phyloP scores from a whole-genome alignment of 2,888 invertebrate species.

The Diplazon laetatorius region DNA sequence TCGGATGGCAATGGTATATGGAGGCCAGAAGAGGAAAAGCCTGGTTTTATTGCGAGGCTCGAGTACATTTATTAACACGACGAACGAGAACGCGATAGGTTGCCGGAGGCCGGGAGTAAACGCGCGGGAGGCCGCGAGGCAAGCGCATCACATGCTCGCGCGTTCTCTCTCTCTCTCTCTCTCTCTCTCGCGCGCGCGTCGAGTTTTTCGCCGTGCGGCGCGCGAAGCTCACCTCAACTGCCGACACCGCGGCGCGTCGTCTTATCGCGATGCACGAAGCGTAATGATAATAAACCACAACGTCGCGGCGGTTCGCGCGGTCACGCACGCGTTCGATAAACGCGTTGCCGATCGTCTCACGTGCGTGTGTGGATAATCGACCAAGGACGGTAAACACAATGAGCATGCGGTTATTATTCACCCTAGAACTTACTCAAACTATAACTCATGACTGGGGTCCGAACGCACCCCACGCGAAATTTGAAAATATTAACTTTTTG shows the following conservation, averaged over 20 bases:
- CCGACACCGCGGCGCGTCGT: constrained; percentile 62
- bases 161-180: constrained; percentile 27
- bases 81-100: constrained; percentile 50
- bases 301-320: constrained; percentile 30
- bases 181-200: too few relatives aligned
- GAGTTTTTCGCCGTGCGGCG: constrained; percentile 52
- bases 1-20: too few relatives aligned
- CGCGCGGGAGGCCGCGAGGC: constrained; percentile 46
- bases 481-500: too few relatives aligned
- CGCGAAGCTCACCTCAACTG: constrained; percentile 52
- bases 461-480: too few relatives aligned
- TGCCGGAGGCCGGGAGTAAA: constrained; percentile 15
- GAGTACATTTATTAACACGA: constrained; percentile 64
- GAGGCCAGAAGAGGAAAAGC: too few relatives aligned
- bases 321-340: constrained; percentile 61
- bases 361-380: constrained; percentile 22
- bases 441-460: too few relatives aligned
- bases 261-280: constrained; percentile 69
- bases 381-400: neutral
- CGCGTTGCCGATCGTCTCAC: constrained; percentile 62
- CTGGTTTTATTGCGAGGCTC: constrained; percentile 56
- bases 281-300: constrained; percentile 68
- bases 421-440: too few relatives aligned
- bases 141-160: too few relatives aligned
- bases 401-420: too few relatives aligned